Evolutionary conservation across 2,113 vertebrate genomes (phyloP), one percentile per base, ranked within the genome.

Genomic region (Alces alces): DNA sequence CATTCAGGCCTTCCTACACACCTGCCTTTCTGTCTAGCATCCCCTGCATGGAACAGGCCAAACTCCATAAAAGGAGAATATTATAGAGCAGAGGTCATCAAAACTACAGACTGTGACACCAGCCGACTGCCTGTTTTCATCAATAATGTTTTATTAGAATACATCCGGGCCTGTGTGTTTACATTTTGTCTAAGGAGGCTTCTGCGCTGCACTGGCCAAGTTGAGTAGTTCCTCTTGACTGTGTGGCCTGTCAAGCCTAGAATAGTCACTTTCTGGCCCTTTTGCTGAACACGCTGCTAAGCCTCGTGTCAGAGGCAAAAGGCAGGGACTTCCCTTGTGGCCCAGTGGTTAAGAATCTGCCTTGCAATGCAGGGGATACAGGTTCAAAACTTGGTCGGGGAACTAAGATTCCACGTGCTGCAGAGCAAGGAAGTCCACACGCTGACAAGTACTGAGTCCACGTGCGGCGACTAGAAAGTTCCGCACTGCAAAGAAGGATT

Each of bases 191-290:
- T 57, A 16, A 14, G 78, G 57, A 70, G 39, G 47, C 30, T 91
- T 60, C 30, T 0, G 11, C 0, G 0, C 55, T 23, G 0, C 36
- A 27, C 7, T 0, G 2, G 54, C 89, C 85, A 15, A 33, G 11
- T 28, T 58, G 36, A 84, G 33, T 3, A 8, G 58, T 21, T 64
- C 27, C 76, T 58, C 25, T 28, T 43, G 55, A 58, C 8, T 4
- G 0, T 27, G 54, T 16, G 21, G 52, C 28, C 43, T 66, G 14
- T 89, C 58, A 61, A 89, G 36, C 25, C 30, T 52, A 30, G 93
- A 30, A 52, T 28, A 64, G 17, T 57, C 45, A 36, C 50, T 64
- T 45, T 54, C 43, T 30, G 79, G 80, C 15, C n/a, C 28, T 66
- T 92, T 86, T 70, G 39, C 28, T 58, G 52, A 58, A 73, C 73